Base-by-base conservation (phyloP, 35 echinoderm and acorn worm species). In the Holothuria glaberrima region DNA sequence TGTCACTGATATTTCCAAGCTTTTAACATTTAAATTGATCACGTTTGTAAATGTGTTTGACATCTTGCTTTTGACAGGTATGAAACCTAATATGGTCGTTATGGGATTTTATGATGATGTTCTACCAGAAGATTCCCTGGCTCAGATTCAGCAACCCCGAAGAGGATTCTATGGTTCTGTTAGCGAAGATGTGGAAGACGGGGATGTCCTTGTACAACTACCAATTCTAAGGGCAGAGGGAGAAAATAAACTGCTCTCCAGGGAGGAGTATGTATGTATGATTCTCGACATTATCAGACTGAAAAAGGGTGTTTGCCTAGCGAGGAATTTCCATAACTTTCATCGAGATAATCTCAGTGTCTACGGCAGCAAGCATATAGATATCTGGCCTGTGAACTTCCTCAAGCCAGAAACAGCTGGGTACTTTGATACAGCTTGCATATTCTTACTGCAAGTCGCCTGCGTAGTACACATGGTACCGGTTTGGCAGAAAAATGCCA, bases 331-430 rank as follows among this genome's bases (percentile, higher is more conserved):
- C 67, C 52, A 79, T 27, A 70, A 71, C 26, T 87, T 98, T n/a
- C 88, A 94, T 59, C 80, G 93, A n/a, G 90, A 92, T 31, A 68
- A 44, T 26, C 30, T 98, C 31, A 28, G 41, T 44, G 59, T 34
- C 12, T 31, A 87, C 21, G 59, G 58, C 6, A 65, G 41, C 27
- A 61, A 54, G 13, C 90, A 80, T 65, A 90, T 98, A 2, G 91
- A 98, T 85, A 87, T 98, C 34, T 98, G 96, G 96, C 96, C 96
- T 2, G 70, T 98, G 27, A 98, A 98, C 68, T 98, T 98, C 83
- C 90, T 98, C 18, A 98, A 98, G 33, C 96, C 96, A 19, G 96
- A 98, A 63, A 92, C 93, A 7, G 90, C 90, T 22, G 96, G 96
- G 0, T 98, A 98, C 79, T 86, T 98, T 12, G 96, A 98, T 50